Conservation (phyloP, 2,888 invertebrate species). For the Cenopis cana region DNA sequence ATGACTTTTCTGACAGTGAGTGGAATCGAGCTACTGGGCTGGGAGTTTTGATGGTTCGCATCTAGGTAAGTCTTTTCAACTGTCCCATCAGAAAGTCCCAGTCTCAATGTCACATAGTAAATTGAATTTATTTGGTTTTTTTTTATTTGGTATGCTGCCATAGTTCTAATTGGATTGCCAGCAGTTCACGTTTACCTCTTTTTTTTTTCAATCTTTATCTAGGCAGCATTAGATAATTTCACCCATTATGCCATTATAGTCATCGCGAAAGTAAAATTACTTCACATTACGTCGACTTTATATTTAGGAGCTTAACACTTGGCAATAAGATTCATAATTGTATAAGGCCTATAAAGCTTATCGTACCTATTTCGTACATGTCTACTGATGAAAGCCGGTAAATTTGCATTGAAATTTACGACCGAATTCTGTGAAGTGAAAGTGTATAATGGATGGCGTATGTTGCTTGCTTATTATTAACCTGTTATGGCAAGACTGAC, state of each 20-base stretch:
- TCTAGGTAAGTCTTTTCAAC: not conserved
- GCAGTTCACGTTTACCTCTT: slow-evolving; percentile 22
- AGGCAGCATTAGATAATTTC: slow-evolving; percentile 38
- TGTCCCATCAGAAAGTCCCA: not conserved
- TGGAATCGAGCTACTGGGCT: too few relatives aligned
- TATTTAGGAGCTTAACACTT: not conserved
- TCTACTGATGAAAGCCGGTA: slow-evolving; percentile 17
- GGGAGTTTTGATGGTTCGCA: too few relatives aligned
- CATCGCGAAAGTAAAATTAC: slow-evolving; percentile 35
- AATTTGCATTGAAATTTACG: slow-evolving; percentile 37
- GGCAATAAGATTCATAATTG: not conserved
- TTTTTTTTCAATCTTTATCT: slow-evolving; percentile 24
- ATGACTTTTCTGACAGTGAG: too few relatives aligned
- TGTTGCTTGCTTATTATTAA: not conserved
- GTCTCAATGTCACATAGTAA: not conserved
- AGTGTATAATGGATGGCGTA: slow-evolving; percentile 29
- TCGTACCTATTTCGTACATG: not conserved
- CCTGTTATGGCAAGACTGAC: not conserved
- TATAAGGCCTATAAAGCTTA: not conserved
- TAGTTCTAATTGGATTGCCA: not conserved
- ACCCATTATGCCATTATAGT: slow-evolving; percentile 33
- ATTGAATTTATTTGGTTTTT: too few relatives aligned
- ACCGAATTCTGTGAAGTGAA: slow-evolving; percentile 41
- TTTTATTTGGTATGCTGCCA: not conserved
- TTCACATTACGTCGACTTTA: not conserved